Conservation (phyloP, 1,140 invertebrate species). For the Thaumatotibia leucotreta region DNA sequence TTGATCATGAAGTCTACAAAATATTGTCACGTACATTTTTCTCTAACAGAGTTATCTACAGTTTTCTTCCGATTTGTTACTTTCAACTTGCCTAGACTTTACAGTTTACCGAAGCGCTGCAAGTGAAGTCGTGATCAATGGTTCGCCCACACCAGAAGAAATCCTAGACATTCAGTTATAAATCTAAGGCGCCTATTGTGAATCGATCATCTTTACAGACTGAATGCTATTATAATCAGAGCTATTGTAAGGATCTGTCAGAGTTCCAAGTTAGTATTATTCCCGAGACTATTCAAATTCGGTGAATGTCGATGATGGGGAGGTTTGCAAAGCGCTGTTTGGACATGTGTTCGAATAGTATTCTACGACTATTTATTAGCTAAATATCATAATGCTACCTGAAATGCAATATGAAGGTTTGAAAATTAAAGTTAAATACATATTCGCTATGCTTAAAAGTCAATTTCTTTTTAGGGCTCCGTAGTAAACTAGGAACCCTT, state of each 20-base stretch:
- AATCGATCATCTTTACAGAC: constrained; percentile 2
- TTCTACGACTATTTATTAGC: not conserved
- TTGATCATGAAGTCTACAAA: not conserved
- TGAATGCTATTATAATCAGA: constrained; percentile 6
- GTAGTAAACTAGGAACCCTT: too few relatives aligned
- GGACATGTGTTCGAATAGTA: not conserved
- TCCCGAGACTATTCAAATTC: constrained; percentile 6
- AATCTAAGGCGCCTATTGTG: constrained; percentile 9
- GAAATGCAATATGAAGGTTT: too few relatives aligned
- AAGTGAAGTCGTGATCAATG: constrained; percentile 2
- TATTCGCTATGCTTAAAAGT: too few relatives aligned
- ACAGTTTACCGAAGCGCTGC: not conserved
- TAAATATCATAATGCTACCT: too few relatives aligned
- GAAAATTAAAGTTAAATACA: too few relatives aligned
- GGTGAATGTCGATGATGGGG: not conserved
- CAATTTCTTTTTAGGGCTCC: too few relatives aligned
- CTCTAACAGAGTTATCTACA: not conserved
- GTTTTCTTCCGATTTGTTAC: not conserved
- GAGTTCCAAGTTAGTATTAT: constrained; percentile 9
- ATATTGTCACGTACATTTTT: not conserved
- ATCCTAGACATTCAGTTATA: not conserved
- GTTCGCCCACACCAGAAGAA: not conserved
- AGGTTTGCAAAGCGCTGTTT: not conserved
- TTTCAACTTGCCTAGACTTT: not conserved
- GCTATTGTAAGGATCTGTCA: constrained; percentile 7